Conservation (phyloP, 2,797 vertebrate species). For the Perodicticus potto region DNA sequence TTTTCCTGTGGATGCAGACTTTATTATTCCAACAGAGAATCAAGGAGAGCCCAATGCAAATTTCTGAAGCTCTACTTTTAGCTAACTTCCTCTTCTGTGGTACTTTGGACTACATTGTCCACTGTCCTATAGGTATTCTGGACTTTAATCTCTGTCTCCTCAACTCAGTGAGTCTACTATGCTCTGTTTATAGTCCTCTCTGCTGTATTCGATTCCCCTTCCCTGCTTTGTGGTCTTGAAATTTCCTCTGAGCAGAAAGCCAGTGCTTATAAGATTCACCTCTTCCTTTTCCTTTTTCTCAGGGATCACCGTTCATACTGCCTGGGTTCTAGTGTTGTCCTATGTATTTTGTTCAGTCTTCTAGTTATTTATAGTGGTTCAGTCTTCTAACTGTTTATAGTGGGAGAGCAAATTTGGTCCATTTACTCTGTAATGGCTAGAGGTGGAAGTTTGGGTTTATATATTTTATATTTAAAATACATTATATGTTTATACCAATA, state of each 20-base stretch:
- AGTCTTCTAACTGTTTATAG: constrained; percentile 12
- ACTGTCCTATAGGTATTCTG: not conserved
- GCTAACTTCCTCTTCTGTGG: not conserved
- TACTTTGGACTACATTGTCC: not conserved
- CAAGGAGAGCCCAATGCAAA: not conserved
- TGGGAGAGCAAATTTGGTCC: not conserved
- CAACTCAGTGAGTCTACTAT: not conserved
- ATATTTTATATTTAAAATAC: not conserved
- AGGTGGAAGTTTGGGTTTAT: not conserved
- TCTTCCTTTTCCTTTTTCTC: not conserved
- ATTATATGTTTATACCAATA: rapidly evolving
- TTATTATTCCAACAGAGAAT: not conserved
- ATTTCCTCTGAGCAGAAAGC: not conserved
- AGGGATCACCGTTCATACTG: not conserved
- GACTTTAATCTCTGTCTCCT: not conserved
- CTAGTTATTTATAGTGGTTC: constrained; percentile 18
- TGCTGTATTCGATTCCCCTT: not conserved
- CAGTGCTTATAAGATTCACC: not conserved
- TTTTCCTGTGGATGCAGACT: not conserved
- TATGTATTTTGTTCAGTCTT: not conserved
- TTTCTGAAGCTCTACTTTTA: not conserved
- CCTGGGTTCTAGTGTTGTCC: not conserved
- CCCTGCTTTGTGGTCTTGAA: not conserved
- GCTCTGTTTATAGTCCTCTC: not conserved
- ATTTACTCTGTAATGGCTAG: not conserved